Conservation (phyloP, 2,888 invertebrate species). For the Antheraea assamensis region DNA sequence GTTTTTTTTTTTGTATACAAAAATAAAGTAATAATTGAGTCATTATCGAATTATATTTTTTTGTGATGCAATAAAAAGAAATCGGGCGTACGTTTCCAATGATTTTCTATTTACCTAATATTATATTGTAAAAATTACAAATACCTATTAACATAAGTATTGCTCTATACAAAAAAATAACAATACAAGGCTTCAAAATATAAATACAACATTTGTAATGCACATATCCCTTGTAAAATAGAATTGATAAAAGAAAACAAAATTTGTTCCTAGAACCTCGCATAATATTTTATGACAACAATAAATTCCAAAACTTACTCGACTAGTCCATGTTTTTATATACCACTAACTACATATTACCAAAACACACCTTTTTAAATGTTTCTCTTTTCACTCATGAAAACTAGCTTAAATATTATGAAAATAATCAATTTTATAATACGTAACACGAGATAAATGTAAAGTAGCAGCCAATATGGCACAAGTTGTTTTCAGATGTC, state of each 20-base stretch:
- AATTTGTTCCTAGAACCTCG: not conserved
- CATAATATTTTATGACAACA: constrained; percentile 1
- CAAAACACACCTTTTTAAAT: not conserved
- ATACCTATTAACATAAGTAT: not conserved
- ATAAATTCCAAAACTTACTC: not conserved
- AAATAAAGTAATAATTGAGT: not conserved
- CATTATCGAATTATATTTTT: not conserved
- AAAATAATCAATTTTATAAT: not conserved
- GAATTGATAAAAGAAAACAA: not conserved
- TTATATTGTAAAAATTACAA: constrained; percentile 12
- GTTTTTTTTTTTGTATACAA: not conserved
- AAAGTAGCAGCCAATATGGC: not conserved
- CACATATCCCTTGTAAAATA: not conserved
- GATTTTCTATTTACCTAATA: not conserved
- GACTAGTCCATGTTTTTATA: not conserved
- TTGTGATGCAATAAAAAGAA: too few relatives aligned
- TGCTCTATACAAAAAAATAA: not conserved
- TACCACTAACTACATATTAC: not conserved
- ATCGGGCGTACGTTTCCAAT: not conserved
- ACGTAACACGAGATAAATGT: not conserved
- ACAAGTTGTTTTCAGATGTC: not conserved
- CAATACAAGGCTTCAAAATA: not conserved
- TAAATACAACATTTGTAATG: constrained; percentile 5
- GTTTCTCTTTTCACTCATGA: not conserved
- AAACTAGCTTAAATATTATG: not conserved